A percentile compares a stretch with the other conserved stretches of the same genome.
These are phyloP conservation scores for Orchesella flavescens DNA, from an alignment of 2,888 invertebrate genomes.

Conservation along the genomic window DNA sequence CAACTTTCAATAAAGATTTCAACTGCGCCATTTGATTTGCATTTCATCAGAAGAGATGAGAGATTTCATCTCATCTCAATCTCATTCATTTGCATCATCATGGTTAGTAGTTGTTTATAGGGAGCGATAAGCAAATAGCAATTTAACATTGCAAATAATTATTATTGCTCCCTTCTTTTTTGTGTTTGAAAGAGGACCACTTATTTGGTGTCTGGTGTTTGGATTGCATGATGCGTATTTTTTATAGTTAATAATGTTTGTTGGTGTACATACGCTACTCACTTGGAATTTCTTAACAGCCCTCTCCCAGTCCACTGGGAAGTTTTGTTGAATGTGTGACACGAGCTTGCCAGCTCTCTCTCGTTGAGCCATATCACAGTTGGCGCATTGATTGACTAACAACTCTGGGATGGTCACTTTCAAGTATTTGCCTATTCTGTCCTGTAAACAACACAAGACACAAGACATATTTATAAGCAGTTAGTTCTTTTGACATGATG, in stretches of 20 bases:
- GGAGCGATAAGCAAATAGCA: too few relatives aligned
- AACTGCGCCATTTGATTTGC: neutral
- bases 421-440: slow-evolving; percentile 78
- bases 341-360: slow-evolving; percentile 71
- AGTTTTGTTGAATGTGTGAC: slow-evolving; percentile 71
- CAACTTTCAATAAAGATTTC: too few relatives aligned
- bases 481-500: too few relatives aligned
- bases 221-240: too few relatives aligned
- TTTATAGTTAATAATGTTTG: neutral
- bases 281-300: slow-evolving; percentile 72
- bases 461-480: too few relatives aligned
- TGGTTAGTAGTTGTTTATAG: too few relatives aligned
- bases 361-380: slow-evolving; percentile 69
- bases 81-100: too few relatives aligned
- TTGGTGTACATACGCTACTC: slow-evolving; percentile 21
- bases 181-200: too few relatives aligned
- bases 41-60: slow-evolving; percentile 15
- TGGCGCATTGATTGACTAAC: slow-evolving; percentile 70
- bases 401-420: slow-evolving; percentile 74
- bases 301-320: slow-evolving; percentile 72
- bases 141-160: too few relatives aligned
- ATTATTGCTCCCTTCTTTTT: too few relatives aligned
- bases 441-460: slow-evolving; percentile 76
- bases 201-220: too few relatives aligned
- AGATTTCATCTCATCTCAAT: too few relatives aligned